These are phyloP conservation scores for Aethes cnicana DNA, from an alignment of 2,888 invertebrate species.

Conservation along the genomic window DNA sequence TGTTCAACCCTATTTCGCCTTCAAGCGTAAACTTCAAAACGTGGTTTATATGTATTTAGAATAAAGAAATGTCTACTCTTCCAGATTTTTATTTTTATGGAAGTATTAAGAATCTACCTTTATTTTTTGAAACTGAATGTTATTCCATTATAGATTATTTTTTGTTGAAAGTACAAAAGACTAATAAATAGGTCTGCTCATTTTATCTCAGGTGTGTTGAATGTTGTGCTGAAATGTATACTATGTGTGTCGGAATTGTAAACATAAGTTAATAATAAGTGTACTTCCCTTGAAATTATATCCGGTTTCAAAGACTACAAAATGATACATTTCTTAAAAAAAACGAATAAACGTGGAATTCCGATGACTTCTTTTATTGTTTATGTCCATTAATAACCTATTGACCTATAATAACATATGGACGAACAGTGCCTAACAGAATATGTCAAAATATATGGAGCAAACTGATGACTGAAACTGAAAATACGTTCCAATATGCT, in stretches of 20 bases:
- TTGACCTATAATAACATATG: too few relatives aligned
- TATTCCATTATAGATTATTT: slow-evolving; percentile 1
- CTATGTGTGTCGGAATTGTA: slow-evolving; percentile 5
- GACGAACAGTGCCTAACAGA: too few relatives aligned
- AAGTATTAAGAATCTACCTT: background rate
- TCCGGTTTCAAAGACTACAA: too few relatives aligned
- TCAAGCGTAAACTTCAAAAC: background rate
- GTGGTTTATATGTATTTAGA: background rate
- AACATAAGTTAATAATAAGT: slow-evolving; percentile 13
- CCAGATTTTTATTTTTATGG: background rate
- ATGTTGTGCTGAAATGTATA: slow-evolving; percentile 24
- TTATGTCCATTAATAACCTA: too few relatives aligned
- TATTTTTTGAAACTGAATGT: slow-evolving; percentile 9
- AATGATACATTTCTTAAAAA: too few relatives aligned
- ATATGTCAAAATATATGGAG: too few relatives aligned
- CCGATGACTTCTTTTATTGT: background rate
- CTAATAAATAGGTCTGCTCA: slow-evolving; percentile 29
- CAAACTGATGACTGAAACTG: too few relatives aligned
- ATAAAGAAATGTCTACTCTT: too few relatives aligned
- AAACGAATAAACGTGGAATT: slow-evolving; percentile 26
- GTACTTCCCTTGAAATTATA: too few relatives aligned
- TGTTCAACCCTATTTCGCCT: too few relatives aligned
- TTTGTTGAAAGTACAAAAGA: slow-evolving; percentile 26
- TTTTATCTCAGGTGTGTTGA: slow-evolving; percentile 21
- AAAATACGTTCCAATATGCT: too few relatives aligned